Conservation (phyloP, 2,797 vertebrate species). For the Scyliorhinus canicula region DNA sequence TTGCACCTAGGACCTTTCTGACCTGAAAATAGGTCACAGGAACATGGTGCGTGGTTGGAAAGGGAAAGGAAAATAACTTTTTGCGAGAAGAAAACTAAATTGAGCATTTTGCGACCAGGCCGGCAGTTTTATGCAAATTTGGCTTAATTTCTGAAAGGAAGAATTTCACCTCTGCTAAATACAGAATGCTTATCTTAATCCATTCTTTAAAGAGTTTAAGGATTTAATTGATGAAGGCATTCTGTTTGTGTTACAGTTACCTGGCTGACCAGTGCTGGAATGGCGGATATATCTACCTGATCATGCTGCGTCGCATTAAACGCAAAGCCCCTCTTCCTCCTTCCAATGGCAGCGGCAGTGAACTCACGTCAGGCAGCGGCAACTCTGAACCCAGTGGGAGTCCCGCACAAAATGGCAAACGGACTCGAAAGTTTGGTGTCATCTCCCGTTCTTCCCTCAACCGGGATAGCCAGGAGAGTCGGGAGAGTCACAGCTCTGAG, state of each 20-base stretch:
- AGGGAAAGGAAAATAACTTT: too few relatives aligned
- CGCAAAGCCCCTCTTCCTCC: slow-evolving; percentile 82
- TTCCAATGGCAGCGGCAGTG: slow-evolving; percentile 58
- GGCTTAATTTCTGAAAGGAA: neutral
- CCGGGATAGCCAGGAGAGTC: slow-evolving; percentile 53
- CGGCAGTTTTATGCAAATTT: neutral
- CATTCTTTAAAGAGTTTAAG: neutral
- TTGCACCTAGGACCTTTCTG: too few relatives aligned
- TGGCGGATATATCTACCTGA: slow-evolving; percentile 88
- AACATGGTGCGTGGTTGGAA: too few relatives aligned
- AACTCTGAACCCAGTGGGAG: slow-evolving; percentile 53
- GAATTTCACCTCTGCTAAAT: neutral
- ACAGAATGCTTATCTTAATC: neutral
- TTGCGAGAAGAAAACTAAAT: too few relatives aligned
- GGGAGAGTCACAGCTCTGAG: slow-evolving; percentile 49
- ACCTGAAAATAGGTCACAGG: too few relatives aligned
- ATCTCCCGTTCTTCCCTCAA: slow-evolving; percentile 67
- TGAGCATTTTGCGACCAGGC: too few relatives aligned
- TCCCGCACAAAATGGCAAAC: slow-evolving; percentile 65
- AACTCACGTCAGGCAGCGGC: slow-evolving; percentile 51
- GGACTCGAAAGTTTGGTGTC: slow-evolving; percentile 84
- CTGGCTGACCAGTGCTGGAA: slow-evolving; percentile 96
- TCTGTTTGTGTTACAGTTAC: slow-evolving; percentile 65
- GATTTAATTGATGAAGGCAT: neutral
- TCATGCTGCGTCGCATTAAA: slow-evolving; percentile 92